These are phyloP conservation scores for Syrrhaptes paradoxus DNA, from an alignment of 2,113 vertebrate genomes.

Conservation along the genomic window DNA sequence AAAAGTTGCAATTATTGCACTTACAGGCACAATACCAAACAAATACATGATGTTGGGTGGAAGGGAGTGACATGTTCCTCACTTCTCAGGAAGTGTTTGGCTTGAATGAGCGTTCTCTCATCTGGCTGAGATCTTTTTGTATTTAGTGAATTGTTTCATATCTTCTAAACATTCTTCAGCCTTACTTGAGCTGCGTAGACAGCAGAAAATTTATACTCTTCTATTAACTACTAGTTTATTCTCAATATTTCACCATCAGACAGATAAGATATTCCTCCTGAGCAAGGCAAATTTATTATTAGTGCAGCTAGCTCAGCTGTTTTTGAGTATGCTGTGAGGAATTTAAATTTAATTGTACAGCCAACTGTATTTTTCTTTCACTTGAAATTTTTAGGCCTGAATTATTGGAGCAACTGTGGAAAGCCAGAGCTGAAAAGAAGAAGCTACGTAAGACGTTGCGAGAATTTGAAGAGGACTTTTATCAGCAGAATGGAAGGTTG, in stretches of 20 bases:
- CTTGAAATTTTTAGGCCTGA: slow-evolving; percentile 85
- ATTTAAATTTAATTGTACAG: not conserved
- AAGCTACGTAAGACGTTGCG: slow-evolving; percentile 91
- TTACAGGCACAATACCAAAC: not conserved
- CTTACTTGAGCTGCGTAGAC: not conserved
- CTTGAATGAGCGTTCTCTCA: not conserved
- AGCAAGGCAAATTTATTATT: not conserved
- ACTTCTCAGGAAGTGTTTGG: not conserved
- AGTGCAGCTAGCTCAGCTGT: not conserved
- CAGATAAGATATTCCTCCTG: not conserved
- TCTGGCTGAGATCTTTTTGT: not conserved
- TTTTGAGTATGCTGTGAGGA: not conserved
- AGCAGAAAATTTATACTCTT: not conserved
- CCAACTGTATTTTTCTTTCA: slow-evolving; percentile 2
- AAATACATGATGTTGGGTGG: not conserved
- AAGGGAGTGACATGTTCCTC: not conserved
- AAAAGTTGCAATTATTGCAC: not conserved
- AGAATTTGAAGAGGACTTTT: slow-evolving; percentile 95
- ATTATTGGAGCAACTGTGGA: slow-evolving; percentile 98
- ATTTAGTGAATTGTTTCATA: not conserved
- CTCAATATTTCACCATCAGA: not conserved
- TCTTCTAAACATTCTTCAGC: not conserved
- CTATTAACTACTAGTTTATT: not conserved
- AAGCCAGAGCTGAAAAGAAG: slow-evolving; percentile 95
- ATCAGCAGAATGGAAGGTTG: slow-evolving; percentile 96